Evolutionary conservation across 2,113 vertebrate genomes (phyloP).

Genomic region (Podarcis raffonei): DNA sequence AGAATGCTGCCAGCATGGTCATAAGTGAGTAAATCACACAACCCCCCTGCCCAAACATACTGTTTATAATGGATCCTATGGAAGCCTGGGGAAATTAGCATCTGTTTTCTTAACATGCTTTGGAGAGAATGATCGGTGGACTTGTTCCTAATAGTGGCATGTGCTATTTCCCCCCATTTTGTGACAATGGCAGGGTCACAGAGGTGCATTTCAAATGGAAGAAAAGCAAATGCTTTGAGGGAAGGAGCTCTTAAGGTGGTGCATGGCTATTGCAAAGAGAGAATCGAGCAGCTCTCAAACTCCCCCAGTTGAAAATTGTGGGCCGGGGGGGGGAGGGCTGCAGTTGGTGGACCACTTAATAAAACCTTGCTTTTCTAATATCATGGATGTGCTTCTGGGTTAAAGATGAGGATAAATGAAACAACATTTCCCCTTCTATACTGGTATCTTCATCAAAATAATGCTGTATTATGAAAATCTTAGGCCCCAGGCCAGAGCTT

Average conservation of each 20-base stretch:
- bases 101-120: neutral
- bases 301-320: neutral
- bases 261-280: neutral
- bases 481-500: neutral
- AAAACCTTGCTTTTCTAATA: neutral
- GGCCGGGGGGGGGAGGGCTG: neutral
- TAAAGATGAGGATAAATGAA: neutral
- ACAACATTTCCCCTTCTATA: neutral
- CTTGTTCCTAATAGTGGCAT: neutral
- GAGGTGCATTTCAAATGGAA: neutral
- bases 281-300: neutral
- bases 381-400: neutral
- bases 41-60: neutral
- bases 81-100: neutral
- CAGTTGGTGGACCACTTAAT: too few species aligned
- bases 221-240: neutral
- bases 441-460: neutral
- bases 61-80: neutral
- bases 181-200: neutral
- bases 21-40: neutral
- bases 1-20: constrained; percentile 2
- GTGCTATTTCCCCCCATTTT: neutral
- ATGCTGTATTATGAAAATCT: neutral
- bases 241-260: neutral
- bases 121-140: neutral